Conservation (phyloP, 2,113 vertebrate species). For the Prolemur simus region DNA sequence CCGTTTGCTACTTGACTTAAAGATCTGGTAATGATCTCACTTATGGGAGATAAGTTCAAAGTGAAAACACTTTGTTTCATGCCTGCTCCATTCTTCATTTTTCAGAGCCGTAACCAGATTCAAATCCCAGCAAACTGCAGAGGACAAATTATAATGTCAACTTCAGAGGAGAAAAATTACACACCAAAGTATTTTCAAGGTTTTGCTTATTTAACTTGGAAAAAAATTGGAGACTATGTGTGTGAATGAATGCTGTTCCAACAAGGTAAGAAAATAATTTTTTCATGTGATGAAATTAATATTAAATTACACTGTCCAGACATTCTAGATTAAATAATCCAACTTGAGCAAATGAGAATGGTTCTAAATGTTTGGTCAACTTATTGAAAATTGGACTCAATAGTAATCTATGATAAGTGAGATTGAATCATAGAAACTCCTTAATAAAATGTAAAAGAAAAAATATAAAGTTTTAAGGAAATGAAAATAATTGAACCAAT, state of each 20-base stretch:
- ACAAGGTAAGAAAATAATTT: background rate
- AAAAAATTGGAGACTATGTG: background rate
- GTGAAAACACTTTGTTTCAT: background rate
- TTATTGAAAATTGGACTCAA: background rate
- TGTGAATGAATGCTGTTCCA: background rate
- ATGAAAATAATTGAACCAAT: background rate
- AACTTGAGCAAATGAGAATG: background rate
- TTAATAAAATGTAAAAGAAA: background rate
- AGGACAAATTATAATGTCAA: background rate
- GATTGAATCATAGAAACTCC: background rate
- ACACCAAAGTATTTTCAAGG: background rate
- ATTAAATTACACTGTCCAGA: background rate
- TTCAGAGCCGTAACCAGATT: background rate
- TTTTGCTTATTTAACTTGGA: background rate
- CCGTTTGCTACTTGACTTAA: background rate
- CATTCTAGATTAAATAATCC: background rate
- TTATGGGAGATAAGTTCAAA: background rate
- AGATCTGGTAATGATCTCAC: background rate
- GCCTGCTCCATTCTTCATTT: background rate
- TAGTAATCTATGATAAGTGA: background rate
- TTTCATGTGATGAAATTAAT: background rate
- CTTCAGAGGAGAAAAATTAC: background rate
- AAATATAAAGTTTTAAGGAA: background rate
- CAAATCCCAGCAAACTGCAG: background rate
- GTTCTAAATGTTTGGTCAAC: background rate